Conservation (phyloP, 2,113 vertebrate species). For the Xenopus borealis region DNA sequence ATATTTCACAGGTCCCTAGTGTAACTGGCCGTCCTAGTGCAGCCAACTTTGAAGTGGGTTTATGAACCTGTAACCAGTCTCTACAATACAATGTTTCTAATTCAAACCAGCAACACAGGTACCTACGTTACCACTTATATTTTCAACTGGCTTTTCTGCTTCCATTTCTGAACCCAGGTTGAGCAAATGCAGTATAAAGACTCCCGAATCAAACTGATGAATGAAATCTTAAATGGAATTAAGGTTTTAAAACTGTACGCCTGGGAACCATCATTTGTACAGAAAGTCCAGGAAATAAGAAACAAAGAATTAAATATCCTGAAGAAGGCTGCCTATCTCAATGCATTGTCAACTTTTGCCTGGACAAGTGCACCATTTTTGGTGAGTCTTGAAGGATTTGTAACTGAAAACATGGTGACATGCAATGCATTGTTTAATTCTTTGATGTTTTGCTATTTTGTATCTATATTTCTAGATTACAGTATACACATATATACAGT, state of each 20-base stretch:
- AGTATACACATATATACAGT: background rate
- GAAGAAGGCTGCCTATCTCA: slow-evolving; percentile 77
- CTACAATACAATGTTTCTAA: too few species aligned
- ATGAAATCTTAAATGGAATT: slow-evolving; percentile 89
- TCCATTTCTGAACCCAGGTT: slow-evolving; percentile 61
- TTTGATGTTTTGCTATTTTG: background rate
- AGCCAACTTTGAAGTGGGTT: too few species aligned
- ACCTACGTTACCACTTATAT: too few species aligned
- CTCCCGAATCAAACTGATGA: slow-evolving; percentile 89
- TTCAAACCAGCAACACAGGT: too few species aligned
- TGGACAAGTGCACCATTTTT: slow-evolving; percentile 89
- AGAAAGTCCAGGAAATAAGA: slow-evolving; percentile 79
- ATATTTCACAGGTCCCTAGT: too few species aligned
- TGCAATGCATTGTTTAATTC: too few species aligned
- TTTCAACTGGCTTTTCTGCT: too few species aligned
- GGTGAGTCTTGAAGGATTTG: slow-evolving; percentile 59
- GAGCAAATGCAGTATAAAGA: slow-evolving; percentile 91
- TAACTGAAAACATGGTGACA: too few species aligned
- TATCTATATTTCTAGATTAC: background rate
- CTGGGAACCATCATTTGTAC: slow-evolving; percentile 86
- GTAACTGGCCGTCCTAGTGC: too few species aligned
- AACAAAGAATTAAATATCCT: slow-evolving; percentile 80
- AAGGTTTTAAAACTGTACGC: slow-evolving; percentile 96
- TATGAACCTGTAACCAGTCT: too few species aligned
- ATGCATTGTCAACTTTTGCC: slow-evolving; percentile 78